Evolutionary conservation across 2,113 vertebrate genomes (phyloP).

Genomic region (Scatophagus argus): DNA sequence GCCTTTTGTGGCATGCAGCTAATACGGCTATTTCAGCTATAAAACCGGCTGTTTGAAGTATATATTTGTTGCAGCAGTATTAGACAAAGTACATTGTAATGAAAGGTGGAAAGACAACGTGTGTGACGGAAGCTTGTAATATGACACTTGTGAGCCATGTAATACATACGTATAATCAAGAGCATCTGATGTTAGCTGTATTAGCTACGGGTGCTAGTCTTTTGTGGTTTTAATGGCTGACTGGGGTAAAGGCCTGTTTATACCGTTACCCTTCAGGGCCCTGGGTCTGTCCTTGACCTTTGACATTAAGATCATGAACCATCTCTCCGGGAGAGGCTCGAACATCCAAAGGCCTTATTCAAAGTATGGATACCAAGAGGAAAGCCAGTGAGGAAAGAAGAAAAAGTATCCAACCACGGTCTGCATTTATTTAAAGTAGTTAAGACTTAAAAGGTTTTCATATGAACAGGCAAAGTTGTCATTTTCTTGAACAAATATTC

Average conservation of each 20-base stretch:
- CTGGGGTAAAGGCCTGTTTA: conserved; percentile 78
- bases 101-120: conserved; percentile 69
- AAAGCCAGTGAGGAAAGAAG: conserved; percentile 75
- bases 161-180: conserved; percentile 63
- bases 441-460: conserved; percentile 73
- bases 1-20: conserved; percentile 78
- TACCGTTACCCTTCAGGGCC: conserved; percentile 75
- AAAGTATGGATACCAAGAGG: conserved; percentile 67
- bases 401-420: conserved; percentile 78
- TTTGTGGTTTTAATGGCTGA: conserved; percentile 68
- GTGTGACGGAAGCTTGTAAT: conserved; percentile 65
- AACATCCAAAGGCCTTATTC: conserved; percentile 71
- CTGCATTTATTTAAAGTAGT: conserved; percentile 67
- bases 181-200: conserved; percentile 75
- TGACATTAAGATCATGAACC: conserved; percentile 64
- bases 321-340: conserved; percentile 63
- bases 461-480: conserved; percentile 76
- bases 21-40: conserved; percentile 75
- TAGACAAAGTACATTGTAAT: conserved; percentile 71
- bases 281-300: conserved; percentile 63
- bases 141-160: conserved; percentile 70
- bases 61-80: conserved; percentile 72
- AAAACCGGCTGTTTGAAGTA: conserved; percentile 72
- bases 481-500: conserved; percentile 71
- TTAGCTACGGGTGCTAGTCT: conserved; percentile 70